Evolutionary conservation across 2,113 vertebrate genomes (phyloP), one percentile per base, ranked within the genome.

Genomic region (Pygoscelis antarcticus): DNA sequence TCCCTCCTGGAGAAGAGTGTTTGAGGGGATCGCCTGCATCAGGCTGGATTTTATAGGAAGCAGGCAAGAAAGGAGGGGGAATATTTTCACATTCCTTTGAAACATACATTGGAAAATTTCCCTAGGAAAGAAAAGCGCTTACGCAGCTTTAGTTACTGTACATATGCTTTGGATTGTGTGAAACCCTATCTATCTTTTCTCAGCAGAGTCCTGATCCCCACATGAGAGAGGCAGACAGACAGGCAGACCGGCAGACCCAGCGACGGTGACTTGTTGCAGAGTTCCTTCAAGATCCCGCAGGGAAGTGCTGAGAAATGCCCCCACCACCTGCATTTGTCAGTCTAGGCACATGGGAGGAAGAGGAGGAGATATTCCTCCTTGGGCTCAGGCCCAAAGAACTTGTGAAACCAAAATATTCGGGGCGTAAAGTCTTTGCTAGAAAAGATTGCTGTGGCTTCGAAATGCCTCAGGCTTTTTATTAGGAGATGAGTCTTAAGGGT

Each of bases 91-190:
- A 92, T 95, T 92, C 94, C 76, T 93, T 91, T 44, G 72, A 86
- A 95, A 94, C 62, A 32, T 76, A 72, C 8, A 0, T 83, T 96
- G 93, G 93, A 97, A 94, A 89, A 70, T 79, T 79, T 96, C 93
- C 94, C 61, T 89, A 72, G 87, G 87, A 92, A 84, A 93, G 64
- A 94, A 96, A 96, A 96, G 70, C 82, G 95, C 96, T 95, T 95
- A 92, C n/a, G 1, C 86, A 90, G 91, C 91, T 92, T 92, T 62
- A 76, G 80, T 94, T 94, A 58, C 85, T 76, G 61, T 90, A 70
- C 96, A 94, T 94, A 70, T 95, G 97, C 96, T 97, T 97, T 90
- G 93, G 78, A 94, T 96, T 97, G 93, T 93, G 90, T 96, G 93
- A 97, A 97, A 97, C 81, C 57, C 87, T 82, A 95, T 96, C 96